phyloP scores from a whole-genome alignment of 2,888 invertebrate genomes.

The Sinhomidia bicolor region DNA sequence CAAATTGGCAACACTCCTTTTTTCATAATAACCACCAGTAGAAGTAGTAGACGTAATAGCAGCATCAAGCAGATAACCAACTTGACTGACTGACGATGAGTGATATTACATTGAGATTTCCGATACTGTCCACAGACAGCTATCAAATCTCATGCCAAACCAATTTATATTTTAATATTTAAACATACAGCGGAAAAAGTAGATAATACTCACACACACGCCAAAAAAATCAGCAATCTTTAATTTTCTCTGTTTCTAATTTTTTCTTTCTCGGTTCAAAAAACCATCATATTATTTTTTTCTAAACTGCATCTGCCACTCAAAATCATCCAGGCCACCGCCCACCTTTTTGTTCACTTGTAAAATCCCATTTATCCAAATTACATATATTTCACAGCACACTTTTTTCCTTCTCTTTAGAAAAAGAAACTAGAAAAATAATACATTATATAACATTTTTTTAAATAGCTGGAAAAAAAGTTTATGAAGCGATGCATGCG shows the following conservation, averaged over 20 bases:
- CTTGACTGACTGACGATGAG: slow-evolving; percentile 12
- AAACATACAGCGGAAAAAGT: neutral
- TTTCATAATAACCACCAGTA: too few relatives aligned
- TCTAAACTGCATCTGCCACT: slow-evolving; percentile 48
- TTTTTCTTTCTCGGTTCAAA: neutral
- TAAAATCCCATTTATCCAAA: neutral
- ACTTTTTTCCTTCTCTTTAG: neutral
- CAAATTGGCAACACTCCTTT: slow-evolving; percentile 28
- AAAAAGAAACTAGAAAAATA: neutral
- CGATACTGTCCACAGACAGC: neutral
- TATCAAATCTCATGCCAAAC: slow-evolving; percentile 43
- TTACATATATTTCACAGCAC: neutral
- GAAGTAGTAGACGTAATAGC: too few relatives aligned
- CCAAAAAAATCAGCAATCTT: slow-evolving; percentile 21
- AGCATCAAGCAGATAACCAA: neutral
- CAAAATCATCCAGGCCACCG: slow-evolving; percentile 25
- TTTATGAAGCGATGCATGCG: neutral
- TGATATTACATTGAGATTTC: neutral
- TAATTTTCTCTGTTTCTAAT: slow-evolving; percentile 26
- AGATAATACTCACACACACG: neutral
- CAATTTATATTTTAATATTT: slow-evolving; percentile 28
- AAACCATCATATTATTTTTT: neutral
- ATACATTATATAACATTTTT: too few relatives aligned
- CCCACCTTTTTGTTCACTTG: slow-evolving; percentile 17
- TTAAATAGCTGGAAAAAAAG: neutral